Evolutionary conservation across 1,140 invertebrate species (phyloP).

Genomic region (Euura lappo): DNA sequence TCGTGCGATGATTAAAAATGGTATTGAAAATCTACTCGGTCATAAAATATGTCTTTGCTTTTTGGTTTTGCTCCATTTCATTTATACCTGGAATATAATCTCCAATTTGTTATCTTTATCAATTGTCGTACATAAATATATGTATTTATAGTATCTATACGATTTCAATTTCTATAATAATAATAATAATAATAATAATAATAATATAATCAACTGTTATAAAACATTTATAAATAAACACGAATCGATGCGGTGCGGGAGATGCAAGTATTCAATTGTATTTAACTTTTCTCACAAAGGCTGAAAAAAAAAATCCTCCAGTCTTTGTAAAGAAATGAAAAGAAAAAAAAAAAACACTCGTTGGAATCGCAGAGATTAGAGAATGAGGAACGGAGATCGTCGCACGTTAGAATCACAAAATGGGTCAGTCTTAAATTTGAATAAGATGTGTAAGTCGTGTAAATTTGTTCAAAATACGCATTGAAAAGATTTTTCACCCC

Average conservation of each 20-base stretch:
- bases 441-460: background rate
- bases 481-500: no score
- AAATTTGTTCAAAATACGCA: no score
- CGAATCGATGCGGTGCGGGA: background rate
- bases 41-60: no score
- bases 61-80: no score
- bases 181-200: no score
- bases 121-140: slow-evolving; percentile 3
- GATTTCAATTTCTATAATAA: background rate
- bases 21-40: no score
- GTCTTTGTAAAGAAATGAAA: background rate
- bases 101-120: background rate
- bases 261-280: background rate
- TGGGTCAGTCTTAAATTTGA: background rate
- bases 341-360: background rate
- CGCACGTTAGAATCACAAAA: background rate
- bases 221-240: slow-evolving; percentile 2
- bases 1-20: no score
- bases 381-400: slow-evolving; percentile 1
- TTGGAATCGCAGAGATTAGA: background rate
- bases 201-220: background rate
- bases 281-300: background rate
- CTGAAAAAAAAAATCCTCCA: background rate
- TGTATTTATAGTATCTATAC: background rate
- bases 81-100: no score